Conservation (phyloP, 2,797 vertebrate genomes). For the Brotogeris chrysoptera region DNA sequence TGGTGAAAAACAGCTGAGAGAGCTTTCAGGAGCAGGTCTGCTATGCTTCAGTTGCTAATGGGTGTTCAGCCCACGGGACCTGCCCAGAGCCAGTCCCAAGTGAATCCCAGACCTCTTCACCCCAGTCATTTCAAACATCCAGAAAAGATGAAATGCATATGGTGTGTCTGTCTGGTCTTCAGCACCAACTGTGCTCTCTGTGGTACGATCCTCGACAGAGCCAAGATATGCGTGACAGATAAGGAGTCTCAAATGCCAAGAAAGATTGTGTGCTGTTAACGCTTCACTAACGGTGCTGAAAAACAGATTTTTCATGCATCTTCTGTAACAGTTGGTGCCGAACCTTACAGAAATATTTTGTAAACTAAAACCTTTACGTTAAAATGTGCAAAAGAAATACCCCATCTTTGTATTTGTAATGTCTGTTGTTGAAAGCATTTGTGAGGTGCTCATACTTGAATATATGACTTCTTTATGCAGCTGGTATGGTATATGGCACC, state of each 20-base stretch:
- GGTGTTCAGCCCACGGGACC: not conserved
- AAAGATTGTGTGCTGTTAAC: not conserved
- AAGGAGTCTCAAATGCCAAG: not conserved
- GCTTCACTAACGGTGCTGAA: not conserved
- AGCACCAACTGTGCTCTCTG: not conserved
- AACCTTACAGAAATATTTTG: conserved; percentile 7
- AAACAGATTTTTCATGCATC: not conserved
- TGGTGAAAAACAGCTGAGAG: not conserved
- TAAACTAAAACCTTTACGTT: not conserved
- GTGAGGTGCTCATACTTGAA: not conserved
- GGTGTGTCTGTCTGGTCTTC: not conserved
- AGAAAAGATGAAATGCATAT: not conserved
- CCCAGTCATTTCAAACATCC: not conserved
- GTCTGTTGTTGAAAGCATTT: not conserved
- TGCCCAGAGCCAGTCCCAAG: not conserved
- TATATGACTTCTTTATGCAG: not conserved
- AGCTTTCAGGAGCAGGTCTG: not conserved
- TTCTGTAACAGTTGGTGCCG: not conserved
- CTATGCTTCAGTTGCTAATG: not conserved
- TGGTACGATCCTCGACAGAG: not conserved
- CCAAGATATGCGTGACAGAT: not conserved
- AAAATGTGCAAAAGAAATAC: not conserved
- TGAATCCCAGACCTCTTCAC: not conserved
- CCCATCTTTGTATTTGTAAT: not conserved
- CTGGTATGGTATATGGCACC: not conserved